Conservation (phyloP, 2,888 invertebrate genomes). For the Auanema freiburgensis region DNA sequence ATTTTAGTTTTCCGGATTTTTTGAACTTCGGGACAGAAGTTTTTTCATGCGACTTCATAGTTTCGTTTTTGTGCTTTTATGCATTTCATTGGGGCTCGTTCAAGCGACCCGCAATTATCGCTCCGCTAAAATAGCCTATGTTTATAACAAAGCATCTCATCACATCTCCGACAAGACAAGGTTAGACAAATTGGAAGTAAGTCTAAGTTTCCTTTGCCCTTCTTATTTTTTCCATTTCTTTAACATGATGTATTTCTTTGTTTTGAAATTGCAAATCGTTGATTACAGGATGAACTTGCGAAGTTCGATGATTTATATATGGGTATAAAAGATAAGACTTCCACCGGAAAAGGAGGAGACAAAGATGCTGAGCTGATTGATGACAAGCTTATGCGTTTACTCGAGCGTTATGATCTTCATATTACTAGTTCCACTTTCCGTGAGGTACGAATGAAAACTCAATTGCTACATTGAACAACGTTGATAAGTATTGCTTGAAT, state of each 20-base stretch:
- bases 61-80: too few relatives aligned
- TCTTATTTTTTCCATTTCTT: conserved; percentile 1
- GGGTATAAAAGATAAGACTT: conserved; percentile 44
- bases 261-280: conserved; percentile 1
- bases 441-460: conserved; percentile 35
- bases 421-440: conserved; percentile 52
- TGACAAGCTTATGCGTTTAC: conserved; percentile 46
- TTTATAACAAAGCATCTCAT: conserved; percentile 56
- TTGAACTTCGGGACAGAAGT: too few relatives aligned
- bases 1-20: too few relatives aligned
- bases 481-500: background rate
- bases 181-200: conserved; percentile 33
- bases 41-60: too few relatives aligned
- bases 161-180: conserved; percentile 43
- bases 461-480: background rate
- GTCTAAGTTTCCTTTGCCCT: background rate
- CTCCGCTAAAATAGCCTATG: conserved; percentile 58
- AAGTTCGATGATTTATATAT: conserved; percentile 54
- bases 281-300: conserved; percentile 49
- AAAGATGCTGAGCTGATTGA: conserved; percentile 31
- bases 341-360: conserved; percentile 14
- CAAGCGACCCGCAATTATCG: conserved; percentile 26
- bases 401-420: conserved; percentile 53
- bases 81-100: background rate
- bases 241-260: background rate